These are phyloP conservation scores for Drosophila flavopinicola DNA, from an alignment of 2,888 invertebrate species.

Conservation along the genomic window DNA sequence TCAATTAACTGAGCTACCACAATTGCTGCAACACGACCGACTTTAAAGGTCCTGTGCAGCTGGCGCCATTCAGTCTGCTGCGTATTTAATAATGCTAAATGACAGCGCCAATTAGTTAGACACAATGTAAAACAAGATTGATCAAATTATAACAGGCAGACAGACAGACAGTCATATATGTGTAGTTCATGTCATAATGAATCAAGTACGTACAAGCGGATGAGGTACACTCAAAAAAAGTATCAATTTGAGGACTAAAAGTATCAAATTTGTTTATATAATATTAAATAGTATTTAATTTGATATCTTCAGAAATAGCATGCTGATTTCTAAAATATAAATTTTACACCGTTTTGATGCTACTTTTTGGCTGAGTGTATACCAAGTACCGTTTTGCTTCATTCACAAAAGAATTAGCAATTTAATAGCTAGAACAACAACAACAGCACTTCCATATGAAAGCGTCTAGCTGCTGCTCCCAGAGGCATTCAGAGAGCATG, in stretches of 20 bases:
- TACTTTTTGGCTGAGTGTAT: too few species aligned
- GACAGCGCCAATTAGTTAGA: conserved; percentile 23
- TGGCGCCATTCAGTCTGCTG: conserved; percentile 3
- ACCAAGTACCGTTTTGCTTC: conserved; percentile 17
- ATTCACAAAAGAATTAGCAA: conserved; percentile 63
- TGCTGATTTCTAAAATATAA: too few species aligned
- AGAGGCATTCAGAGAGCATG: conserved; percentile 17
- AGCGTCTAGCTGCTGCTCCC: conserved; percentile 11
- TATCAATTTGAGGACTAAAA: too few species aligned
- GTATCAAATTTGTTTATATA: too few species aligned
- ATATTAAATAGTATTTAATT: too few species aligned
- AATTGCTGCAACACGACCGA: conserved; percentile 18
- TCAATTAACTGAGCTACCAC: conserved; percentile 55
- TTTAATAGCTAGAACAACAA: conserved; percentile 29
- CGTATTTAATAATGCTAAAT: conserved; percentile 25
- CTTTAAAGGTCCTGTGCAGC: conserved; percentile 9
- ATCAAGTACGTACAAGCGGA: too few species aligned
- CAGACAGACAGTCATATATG: neutral
- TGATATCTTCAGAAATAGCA: too few species aligned
- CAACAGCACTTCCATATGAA: conserved; percentile 20
- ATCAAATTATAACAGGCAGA: neutral
- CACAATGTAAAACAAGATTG: neutral
- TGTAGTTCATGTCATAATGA: too few species aligned
- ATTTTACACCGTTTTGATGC: too few species aligned
- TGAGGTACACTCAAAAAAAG: too few species aligned